Conservation (phyloP, 2,797 vertebrate genomes). For the Periophthalmus magnuspinnatus region DNA sequence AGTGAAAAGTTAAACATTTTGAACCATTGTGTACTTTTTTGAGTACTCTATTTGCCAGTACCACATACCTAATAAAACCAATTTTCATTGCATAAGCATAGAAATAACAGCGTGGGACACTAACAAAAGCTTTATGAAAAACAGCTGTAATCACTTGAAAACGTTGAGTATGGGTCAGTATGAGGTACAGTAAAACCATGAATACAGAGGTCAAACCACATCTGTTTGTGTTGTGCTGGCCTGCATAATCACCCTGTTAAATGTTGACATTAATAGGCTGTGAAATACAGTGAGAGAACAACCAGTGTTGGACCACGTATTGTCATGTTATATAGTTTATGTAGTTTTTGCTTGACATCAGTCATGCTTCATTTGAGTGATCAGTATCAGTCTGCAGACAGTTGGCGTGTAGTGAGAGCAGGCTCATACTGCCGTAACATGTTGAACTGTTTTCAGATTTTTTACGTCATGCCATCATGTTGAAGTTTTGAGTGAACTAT, state of each 20-base stretch:
- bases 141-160: slow-evolving; percentile 45
- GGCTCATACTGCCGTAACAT: slow-evolving; percentile 68
- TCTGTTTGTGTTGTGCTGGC: slow-evolving; percentile 24
- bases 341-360: not conserved
- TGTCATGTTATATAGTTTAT: not conserved
- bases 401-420: slow-evolving; percentile 26
- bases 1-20: not conserved
- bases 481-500: slow-evolving; percentile 7
- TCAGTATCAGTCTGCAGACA: slow-evolving; percentile 12
- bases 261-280: slow-evolving; percentile 23
- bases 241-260: slow-evolving; percentile 36
- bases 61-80: not conserved
- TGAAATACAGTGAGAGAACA: slow-evolving; percentile 22
- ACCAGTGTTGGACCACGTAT: not conserved
- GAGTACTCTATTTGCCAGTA: not conserved
- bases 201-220: slow-evolving; percentile 13
- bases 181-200: slow-evolving; percentile 14
- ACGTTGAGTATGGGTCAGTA: slow-evolving; percentile 7
- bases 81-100: not conserved
- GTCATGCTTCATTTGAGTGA: not conserved
- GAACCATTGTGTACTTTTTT: not conserved
- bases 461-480: slow-evolving; percentile 14
- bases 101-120: not conserved
- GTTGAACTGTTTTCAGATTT: slow-evolving; percentile 74
- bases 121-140: slow-evolving; percentile 19